Percentiles rank a stretch among this genome's conserved stretches.
Conservation (phyloP, 2,888 invertebrate species). For the Acleris laterana region DNA sequence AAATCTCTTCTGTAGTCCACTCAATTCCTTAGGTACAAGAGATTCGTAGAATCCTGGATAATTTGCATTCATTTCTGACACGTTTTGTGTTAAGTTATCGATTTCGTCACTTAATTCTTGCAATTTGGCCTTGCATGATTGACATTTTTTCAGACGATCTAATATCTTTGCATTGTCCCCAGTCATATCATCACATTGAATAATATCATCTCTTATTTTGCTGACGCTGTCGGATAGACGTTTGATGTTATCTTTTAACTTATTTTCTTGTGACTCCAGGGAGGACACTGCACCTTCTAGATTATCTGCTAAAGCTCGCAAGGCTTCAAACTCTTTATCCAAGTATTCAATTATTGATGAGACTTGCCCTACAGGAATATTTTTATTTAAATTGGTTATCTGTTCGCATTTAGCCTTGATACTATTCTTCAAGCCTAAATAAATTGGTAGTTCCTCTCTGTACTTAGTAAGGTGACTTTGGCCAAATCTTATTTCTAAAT, state of each 20-base stretch:
- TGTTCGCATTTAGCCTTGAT: constrained; percentile 92
- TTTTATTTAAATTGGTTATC: constrained; percentile 89
- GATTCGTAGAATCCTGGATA: constrained; percentile 92
- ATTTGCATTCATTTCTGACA: constrained; percentile 88
- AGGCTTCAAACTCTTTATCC: constrained; percentile 90
- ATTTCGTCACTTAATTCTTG: constrained; percentile 87
- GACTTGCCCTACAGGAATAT: constrained; percentile 88
- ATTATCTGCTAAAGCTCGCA: constrained; percentile 89
- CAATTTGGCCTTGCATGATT: constrained; percentile 89
- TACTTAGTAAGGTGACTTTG: constrained; percentile 92
- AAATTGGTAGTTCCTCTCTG: constrained; percentile 92
- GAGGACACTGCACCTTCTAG: constrained; percentile 89
- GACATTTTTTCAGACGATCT: constrained; percentile 90
- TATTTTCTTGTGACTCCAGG: constrained; percentile 89
- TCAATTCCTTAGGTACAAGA: constrained; percentile 91
- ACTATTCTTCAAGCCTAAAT: constrained; percentile 89
- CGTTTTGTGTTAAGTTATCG: constrained; percentile 87
- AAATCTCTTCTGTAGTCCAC: constrained; percentile 92
- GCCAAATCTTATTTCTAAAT: constrained; percentile 92
- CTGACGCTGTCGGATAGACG: constrained; percentile 88
- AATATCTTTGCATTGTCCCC: constrained; percentile 94
- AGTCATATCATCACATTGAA: constrained; percentile 94
- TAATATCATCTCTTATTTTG: constrained; percentile 91
- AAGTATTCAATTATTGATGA: constrained; percentile 87
- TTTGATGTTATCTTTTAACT: constrained; percentile 89